These are phyloP conservation scores for Limnephilus rhombicus DNA, from an alignment of 2,888 invertebrate genomes.

Conservation along the genomic window DNA sequence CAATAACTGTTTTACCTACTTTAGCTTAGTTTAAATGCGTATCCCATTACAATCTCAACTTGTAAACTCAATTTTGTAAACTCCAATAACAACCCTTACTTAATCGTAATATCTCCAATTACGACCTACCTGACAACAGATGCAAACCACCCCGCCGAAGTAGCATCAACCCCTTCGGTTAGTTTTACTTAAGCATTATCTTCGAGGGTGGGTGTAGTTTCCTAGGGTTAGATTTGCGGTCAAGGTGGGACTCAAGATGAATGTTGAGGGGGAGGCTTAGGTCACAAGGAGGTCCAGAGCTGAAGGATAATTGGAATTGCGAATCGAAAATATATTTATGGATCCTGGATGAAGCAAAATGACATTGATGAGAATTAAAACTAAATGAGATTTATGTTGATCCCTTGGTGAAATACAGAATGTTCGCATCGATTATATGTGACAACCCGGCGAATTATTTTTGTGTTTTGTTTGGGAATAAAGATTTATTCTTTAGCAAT, in stretches of 20 bases:
- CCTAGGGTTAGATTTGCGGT: background rate
- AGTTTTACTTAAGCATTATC: background rate
- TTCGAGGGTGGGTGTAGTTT: background rate
- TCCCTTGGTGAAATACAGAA: background rate
- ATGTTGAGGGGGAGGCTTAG: background rate
- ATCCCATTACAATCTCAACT: background rate
- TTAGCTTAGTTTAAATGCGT: background rate
- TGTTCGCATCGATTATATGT: no score
- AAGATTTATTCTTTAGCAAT: no score
- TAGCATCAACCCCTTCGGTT: background rate
- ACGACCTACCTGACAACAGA: background rate
- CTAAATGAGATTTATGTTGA: background rate
- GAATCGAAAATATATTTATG: background rate
- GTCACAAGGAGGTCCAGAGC: background rate
- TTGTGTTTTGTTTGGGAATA: no score
- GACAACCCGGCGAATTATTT: no score
- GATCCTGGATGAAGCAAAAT: background rate
- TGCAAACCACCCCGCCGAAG: background rate
- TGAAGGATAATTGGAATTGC: background rate
- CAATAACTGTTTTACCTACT: background rate
- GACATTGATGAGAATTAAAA: background rate
- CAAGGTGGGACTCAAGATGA: background rate
- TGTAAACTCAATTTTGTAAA: background rate
- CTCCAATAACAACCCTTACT: background rate
- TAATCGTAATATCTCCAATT: background rate